Base-by-base conservation (phyloP, 2,888 invertebrate species). In the Epinotia ramella region DNA sequence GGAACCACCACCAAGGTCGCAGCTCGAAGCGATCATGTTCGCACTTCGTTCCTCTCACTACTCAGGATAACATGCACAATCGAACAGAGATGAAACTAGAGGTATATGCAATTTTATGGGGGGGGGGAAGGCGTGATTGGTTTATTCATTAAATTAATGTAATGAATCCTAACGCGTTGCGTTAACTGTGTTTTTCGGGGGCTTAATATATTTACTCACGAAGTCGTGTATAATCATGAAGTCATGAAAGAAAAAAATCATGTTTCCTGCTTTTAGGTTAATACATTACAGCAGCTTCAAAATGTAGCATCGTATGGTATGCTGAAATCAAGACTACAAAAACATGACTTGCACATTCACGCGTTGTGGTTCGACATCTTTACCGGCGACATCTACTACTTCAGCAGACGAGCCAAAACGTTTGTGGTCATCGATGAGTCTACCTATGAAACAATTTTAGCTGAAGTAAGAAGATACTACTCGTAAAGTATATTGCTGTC, bases 361-460 rank as follows among this genome's bases (percentile, higher is more conserved):
- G 99, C 99, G 0, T 93, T 99, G 57, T 99, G 99, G 99, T 99
- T 99, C 88, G 99, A 99, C 88, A 98, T 99, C 88, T 99, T 99
- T 87, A 98, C 98, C 0, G 99, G 99, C 0, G 98, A 99, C 89
- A 97, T 99, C 84, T 98, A 98, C 89, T 98, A 98, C 90, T 99
- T 99, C 87, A 98, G 98, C 86, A 95, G 98, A 82, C 96, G 97
- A 44, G 96, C 97, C 62, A 98, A 99, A 89, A 94, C 95, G 76
- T 99, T 99, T 89, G 95, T 99, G 18, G 96, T 97, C 80, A 97
- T 99, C 75, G 97, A 98, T 85, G 99, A 99, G 90, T 91, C 96
- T 1, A 97, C 96, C 44, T 97, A 98, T 80, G 96, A 96, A 65
- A 95, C 95, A 77, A 94, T 99, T 78, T 91, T 97, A 75, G 95